Evolutionary conservation across 2,888 invertebrate genomes (phyloP), one percentile per base, ranked within the genome.

Genomic region (Clunio marinus): DNA sequence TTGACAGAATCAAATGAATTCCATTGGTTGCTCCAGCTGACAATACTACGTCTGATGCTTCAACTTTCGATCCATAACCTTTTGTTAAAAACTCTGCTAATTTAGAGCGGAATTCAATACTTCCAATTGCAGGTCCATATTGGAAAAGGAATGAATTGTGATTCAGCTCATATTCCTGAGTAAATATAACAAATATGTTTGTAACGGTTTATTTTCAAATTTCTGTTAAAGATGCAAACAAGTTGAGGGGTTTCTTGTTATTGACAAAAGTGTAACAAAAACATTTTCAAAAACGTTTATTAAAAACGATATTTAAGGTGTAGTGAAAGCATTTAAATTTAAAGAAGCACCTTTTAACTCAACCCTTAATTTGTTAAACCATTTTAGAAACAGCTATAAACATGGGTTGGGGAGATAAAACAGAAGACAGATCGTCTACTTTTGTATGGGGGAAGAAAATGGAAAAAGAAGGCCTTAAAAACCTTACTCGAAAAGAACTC

Each of bases 361-460:
- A n/a, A n/a, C n/a, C n/a, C n/a, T 45, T 15, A 45, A 45, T 45
- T 45, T 17, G 45, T 4, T 45, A 8, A 8, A 8, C 4, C n/a
- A 8, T n/a, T n/a, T 15, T 8, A 15, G 4, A 32, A 32, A 5
- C 17, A 60, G 4, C 10, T 45, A 22, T 17, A 41, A 10, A 41
- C 41, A 51, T 68, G 68, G 58, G 58, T 15, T 68, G 68, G 68
- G 68, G 68, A n/a, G 68, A 68, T 41, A 58, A 68, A 27, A n/a
- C 41, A 2, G 57, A 55, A 25, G 65, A 57, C 35, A 28, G 32
- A 17, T 66, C 96, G 3, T 89, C 96, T 32, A 92, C 95, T 0
- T 99, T 99, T 79, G 92, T 96, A 0, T 99, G 99, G 99, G 83
- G 84, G 22, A 98, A 98, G 79, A 99, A 99, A 77, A 81, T 97